Evolutionary conservation across 2,888 invertebrate genomes (phyloP).

Genomic region (Caenorhabditis parvicauda): DNA sequence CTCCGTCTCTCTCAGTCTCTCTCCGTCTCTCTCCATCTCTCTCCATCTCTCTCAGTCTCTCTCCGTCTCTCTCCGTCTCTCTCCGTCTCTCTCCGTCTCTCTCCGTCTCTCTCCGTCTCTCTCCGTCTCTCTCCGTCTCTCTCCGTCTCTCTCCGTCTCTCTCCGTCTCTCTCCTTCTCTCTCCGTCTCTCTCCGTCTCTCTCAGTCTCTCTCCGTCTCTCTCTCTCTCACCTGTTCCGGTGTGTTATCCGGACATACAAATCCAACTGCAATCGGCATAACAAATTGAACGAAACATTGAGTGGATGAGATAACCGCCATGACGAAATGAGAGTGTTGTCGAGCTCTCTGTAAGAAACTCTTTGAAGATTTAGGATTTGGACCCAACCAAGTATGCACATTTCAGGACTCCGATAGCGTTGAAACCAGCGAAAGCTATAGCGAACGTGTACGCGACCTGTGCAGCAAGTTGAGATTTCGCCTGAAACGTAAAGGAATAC

Average conservation of each 20-base stretch:
- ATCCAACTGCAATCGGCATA: constrained; percentile 13
- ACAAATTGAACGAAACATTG: constrained; percentile 12
- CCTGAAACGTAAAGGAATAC: constrained; percentile 5
- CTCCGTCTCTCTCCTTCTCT: too few species aligned
- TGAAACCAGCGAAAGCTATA: constrained; percentile 22
- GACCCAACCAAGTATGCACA: constrained; percentile 21
- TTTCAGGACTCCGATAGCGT: constrained; percentile 24
- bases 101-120: too few species aligned
- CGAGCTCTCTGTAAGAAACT: constrained; percentile 26
- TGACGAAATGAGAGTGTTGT: constrained; percentile 39
- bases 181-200: too few species aligned
- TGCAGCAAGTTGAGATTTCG: constrained; percentile 4
- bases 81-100: too few species aligned
- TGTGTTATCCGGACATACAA: constrained; percentile 18
- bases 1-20: too few species aligned
- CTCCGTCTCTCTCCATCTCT: too few species aligned
- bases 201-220: too few species aligned
- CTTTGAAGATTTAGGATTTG: not conserved
- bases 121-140: too few species aligned
- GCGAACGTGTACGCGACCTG: constrained; percentile 26
- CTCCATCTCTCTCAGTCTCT: too few species aligned
- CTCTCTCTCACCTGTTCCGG: constrained; percentile 10
- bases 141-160: too few species aligned
- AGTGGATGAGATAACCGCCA: constrained; percentile 21
- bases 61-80: too few species aligned